Conservation (phyloP, 2,888 invertebrate genomes). For the Aproaerema taeniolella region DNA sequence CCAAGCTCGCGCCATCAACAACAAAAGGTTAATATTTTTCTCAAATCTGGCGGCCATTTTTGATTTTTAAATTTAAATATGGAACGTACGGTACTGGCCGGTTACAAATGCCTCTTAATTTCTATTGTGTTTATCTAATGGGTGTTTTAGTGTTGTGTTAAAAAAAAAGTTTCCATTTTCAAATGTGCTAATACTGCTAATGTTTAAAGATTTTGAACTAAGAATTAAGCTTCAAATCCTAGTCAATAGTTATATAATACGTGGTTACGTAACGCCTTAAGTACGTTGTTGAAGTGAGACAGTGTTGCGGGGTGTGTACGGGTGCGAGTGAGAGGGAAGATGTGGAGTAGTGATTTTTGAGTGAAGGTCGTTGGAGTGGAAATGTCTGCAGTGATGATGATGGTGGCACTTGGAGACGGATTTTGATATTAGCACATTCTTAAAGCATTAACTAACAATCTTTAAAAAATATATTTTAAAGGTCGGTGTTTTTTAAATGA, state of each 20-base stretch:
- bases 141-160: no score
- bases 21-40: constrained; percentile 59
- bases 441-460: no score
- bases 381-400: constrained; percentile 21
- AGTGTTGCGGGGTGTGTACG: constrained; percentile 22
- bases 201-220: not conserved
- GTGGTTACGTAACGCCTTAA: constrained; percentile 29
- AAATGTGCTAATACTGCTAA: not conserved
- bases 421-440: no score
- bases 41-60: constrained; percentile 35
- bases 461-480: no score
- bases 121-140: no score
- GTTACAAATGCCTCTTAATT: no score
- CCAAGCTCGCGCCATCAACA: constrained; percentile 54
- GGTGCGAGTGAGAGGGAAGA: constrained; percentile 26
- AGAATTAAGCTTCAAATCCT: not conserved
- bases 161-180: not conserved
- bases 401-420: no score
- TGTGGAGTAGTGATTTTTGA: constrained; percentile 31
- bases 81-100: no score
- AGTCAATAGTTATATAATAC: constrained; percentile 15
- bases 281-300: constrained; percentile 27
- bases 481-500: no score
- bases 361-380: constrained; percentile 27
- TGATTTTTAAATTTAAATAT: constrained; percentile 26